Evolutionary conservation across 2,888 invertebrate species (phyloP).

Genomic region (Dendrolimus pini): DNA sequence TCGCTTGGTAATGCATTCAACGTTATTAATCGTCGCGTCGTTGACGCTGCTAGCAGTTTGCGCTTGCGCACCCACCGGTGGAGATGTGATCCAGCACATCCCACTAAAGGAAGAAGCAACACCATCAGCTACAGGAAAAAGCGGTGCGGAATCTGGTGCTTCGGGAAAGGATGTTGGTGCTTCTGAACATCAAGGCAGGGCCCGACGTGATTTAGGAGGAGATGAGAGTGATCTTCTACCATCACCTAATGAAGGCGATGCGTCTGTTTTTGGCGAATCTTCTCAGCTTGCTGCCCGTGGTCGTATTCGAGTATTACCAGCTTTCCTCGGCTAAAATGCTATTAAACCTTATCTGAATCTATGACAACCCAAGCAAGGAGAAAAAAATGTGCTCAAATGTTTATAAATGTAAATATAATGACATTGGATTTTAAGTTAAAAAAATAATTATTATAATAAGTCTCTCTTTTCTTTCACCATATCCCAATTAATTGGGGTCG

Average conservation of each 20-base stretch:
- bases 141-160: conserved; percentile 62
- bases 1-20: conserved; percentile 61
- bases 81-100: conserved; percentile 63
- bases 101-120: conserved; percentile 55
- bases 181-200: conserved; percentile 36
- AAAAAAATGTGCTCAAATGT: neutral
- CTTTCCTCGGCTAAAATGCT: conserved; percentile 47
- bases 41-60: conserved; percentile 58
- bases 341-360: too few relatives aligned
- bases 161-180: conserved; percentile 54
- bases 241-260: conserved; percentile 43
- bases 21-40: conserved; percentile 59
- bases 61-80: conserved; percentile 51
- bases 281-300: conserved; percentile 48
- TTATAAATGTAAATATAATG: neutral
- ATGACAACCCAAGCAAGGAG: neutral
- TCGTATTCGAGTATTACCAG: conserved; percentile 60
- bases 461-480: too few relatives aligned
- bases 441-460: too few relatives aligned
- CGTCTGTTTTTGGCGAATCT: conserved; percentile 49
- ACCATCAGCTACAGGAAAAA: conserved; percentile 65
- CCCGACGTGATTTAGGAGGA: conserved; percentile 47
- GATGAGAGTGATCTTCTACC: conserved; percentile 61
- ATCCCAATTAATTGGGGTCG: too few relatives aligned
- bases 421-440: neutral